phyloP scores from a whole-genome alignment of 2,797 vertebrate genomes.

The Borostomias antarcticus region DNA sequence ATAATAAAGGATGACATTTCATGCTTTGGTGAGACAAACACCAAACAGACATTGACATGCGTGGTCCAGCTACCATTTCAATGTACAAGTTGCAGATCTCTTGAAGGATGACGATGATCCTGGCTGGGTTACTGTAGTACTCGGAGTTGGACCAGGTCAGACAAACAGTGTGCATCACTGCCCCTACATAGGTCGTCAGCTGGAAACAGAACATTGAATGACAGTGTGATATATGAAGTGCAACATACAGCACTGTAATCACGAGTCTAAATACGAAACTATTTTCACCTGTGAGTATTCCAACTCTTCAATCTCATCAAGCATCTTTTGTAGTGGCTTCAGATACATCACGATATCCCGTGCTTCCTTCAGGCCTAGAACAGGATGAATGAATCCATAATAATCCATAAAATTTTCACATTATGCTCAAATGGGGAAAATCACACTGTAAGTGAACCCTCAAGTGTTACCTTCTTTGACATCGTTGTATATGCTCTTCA shows the following conservation, averaged over 20 bases:
- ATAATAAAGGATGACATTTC: background rate
- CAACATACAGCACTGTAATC: background rate
- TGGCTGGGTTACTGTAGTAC: slow-evolving; percentile 67
- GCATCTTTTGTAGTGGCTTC: slow-evolving; percentile 55
- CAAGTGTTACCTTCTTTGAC: slow-evolving; percentile 65
- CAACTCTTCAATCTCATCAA: slow-evolving; percentile 70
- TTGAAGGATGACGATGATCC: slow-evolving; percentile 71
- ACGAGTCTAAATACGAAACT: background rate
- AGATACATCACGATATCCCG: slow-evolving; percentile 68
- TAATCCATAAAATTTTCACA: background rate
- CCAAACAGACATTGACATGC: background rate
- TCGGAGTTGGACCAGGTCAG: slow-evolving; percentile 69
- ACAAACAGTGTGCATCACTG: slow-evolving; percentile 64
- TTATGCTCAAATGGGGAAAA: background rate
- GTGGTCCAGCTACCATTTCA: slow-evolving; percentile 71
- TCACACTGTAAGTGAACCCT: background rate
- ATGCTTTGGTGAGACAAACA: background rate
- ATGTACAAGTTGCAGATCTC: slow-evolving; percentile 81
- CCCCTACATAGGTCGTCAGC: slow-evolving; percentile 58
- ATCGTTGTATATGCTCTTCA: slow-evolving; percentile 61
- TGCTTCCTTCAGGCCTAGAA: slow-evolving; percentile 76
- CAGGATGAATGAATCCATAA: background rate
- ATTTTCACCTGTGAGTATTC: slow-evolving; percentile 64
- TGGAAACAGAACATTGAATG: slow-evolving; percentile 42
- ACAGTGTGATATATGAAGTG: background rate